Evolutionary conservation across 2,113 vertebrate genomes (phyloP).

Genomic region (Gallinago jamesoni): DNA sequence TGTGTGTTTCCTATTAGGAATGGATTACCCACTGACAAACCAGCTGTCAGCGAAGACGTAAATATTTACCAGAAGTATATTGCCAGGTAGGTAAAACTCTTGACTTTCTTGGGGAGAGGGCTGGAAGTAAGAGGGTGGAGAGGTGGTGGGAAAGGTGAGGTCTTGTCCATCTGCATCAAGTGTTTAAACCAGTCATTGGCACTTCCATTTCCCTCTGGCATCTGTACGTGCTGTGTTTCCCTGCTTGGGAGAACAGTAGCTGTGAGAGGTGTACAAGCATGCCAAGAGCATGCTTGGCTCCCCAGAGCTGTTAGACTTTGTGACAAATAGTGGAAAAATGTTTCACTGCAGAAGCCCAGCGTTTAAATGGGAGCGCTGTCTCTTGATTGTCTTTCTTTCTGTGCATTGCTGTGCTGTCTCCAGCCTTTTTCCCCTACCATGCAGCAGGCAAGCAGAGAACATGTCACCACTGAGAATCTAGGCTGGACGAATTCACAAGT

Average conservation of each 20-base stretch:
- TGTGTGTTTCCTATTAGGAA: conserved; percentile 91
- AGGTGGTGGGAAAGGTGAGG: conserved; percentile 52
- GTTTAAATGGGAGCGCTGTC: neutral
- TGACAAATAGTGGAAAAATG: conserved; percentile 43
- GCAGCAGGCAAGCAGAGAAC: neutral
- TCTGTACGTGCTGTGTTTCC: neutral
- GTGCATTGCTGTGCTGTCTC: neutral
- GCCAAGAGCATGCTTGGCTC: neutral
- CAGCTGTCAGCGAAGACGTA: conserved; percentile 90
- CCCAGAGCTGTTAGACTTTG: neutral
- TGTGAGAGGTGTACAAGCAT: neutral
- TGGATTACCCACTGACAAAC: conserved; percentile 97
- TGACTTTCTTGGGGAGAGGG: conserved; percentile 32
- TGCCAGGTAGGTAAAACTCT: conserved; percentile 93
- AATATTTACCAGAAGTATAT: conserved; percentile 99
- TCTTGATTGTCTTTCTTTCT: neutral
- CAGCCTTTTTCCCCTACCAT: neutral
- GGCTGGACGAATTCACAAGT: neutral
- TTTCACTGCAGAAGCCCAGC: conserved; percentile 4
- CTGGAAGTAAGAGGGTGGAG: neutral
- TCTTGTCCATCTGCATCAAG: neutral
- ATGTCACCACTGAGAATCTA: neutral
- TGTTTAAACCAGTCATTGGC: neutral
- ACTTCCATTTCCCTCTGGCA: conserved; percentile 26
- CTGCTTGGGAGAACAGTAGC: conserved; percentile 6